A percentile compares a stretch with the other conserved stretches of the same genome.
Conservation (phyloP, 2,113 vertebrate genomes). For the Phrynocephalus versicolor region DNA sequence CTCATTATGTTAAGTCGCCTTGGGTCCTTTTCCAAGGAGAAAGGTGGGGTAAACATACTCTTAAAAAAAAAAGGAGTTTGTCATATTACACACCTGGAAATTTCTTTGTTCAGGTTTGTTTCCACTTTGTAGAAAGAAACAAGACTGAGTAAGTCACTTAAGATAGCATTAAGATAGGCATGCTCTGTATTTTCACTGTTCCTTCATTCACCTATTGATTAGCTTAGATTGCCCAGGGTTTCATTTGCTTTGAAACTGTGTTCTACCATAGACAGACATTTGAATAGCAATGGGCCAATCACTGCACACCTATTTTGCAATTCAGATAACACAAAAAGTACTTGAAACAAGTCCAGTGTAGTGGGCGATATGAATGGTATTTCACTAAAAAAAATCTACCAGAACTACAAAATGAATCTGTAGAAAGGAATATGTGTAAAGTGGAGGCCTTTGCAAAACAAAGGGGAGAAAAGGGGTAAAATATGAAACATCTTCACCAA, state of each 20-base stretch:
- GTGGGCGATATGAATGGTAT: neutral
- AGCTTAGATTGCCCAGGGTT: neutral
- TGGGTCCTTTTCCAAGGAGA: too few species aligned
- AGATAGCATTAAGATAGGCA: neutral
- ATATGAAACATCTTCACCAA: neutral
- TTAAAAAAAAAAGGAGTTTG: too few species aligned
- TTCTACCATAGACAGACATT: conserved; percentile 3
- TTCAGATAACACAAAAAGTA: accelerated
- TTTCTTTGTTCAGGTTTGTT: conserved; percentile 4
- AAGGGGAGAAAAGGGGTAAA: neutral
- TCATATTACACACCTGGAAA: neutral
- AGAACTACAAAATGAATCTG: conserved; percentile 1
- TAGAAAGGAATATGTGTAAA: accelerated
- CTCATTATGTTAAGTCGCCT: too few species aligned
- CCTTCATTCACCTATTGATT: conserved; percentile 14
- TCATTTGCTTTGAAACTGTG: conserved; percentile 19
- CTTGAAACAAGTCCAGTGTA: neutral
- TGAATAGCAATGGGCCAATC: conserved; percentile 7
- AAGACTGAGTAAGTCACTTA: neutral
- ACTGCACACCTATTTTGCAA: neutral
- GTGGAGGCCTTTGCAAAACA: neutral
- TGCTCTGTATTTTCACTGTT: neutral
- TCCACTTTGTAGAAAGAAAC: conserved; percentile 4
- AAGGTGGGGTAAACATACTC: too few species aligned
- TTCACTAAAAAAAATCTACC: neutral